These are phyloP conservation scores for Pogona vitticeps DNA, from an alignment of 2,113 vertebrate genomes.

Conservation along the genomic window DNA sequence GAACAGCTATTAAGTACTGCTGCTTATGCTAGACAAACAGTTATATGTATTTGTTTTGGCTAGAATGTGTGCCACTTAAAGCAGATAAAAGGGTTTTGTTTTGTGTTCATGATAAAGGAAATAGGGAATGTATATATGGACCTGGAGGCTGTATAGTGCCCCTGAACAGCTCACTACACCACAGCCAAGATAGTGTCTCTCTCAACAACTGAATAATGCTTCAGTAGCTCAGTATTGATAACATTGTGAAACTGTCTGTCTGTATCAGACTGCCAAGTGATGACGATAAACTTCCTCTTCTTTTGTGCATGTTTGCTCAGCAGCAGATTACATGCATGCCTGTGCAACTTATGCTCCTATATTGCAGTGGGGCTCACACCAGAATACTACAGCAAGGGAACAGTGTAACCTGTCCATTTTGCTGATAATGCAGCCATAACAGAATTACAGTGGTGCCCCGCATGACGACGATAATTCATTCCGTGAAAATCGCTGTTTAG, in stretches of 20 bases:
- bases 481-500: too few relatives aligned
- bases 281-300: too few relatives aligned
- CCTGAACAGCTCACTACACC: not conserved
- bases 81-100: not conserved
- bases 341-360: too few relatives aligned
- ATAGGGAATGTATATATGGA: not conserved
- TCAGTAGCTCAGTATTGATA: not conserved
- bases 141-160: not conserved
- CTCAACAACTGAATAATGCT: not conserved
- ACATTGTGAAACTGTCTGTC: not conserved
- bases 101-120: not conserved
- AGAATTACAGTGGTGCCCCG: too few relatives aligned
- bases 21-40: not conserved
- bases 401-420: too few relatives aligned
- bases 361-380: too few relatives aligned
- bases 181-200: not conserved
- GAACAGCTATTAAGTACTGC: not conserved
- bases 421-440: too few relatives aligned
- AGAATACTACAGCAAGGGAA: too few relatives aligned
- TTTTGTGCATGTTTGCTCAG: too few relatives aligned
- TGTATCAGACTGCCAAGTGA: too few relatives aligned
- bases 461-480: too few relatives aligned
- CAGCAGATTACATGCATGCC: too few relatives aligned
- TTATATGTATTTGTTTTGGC: not conserved
- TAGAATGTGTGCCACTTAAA: not conserved